phyloP scores from a whole-genome alignment of 2,888 invertebrate species.

The Antheraea assamensis region DNA sequence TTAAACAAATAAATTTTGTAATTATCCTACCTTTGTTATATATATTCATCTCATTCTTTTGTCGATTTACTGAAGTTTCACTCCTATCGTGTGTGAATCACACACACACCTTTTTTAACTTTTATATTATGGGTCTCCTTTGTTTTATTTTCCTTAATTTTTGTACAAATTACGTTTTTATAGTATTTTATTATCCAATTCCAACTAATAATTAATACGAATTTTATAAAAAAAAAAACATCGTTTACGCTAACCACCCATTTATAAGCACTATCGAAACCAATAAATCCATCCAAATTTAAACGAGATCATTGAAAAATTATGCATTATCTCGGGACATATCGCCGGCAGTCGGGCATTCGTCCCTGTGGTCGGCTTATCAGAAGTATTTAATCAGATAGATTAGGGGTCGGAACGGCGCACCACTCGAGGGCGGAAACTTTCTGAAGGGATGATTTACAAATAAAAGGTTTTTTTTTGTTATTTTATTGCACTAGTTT shows the following conservation, averaged over 20 bases:
- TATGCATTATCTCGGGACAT: conserved; percentile 1
- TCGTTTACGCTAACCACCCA: conserved; percentile 3
- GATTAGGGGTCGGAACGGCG: conserved; percentile 36
- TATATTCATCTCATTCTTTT: no score
- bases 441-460: conserved; percentile 36
- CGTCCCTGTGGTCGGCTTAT: conserved; percentile 29
- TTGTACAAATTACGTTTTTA: not conserved
- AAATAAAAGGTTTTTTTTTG: conserved; percentile 30
- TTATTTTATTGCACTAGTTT: conserved; percentile 30
- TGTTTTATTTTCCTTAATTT: not conserved
- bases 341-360: conserved; percentile 10
- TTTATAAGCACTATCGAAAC: conserved; percentile 4
- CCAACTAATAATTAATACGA: conserved; percentile 1
- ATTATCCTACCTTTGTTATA: no score
- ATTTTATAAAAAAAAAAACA: conserved; percentile 7
- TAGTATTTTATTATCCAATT: conserved; percentile 4
- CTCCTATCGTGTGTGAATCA: no score
- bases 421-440: conserved; percentile 37
- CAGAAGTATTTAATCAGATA: conserved; percentile 35
- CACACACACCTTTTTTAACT: no score
- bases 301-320: conserved; percentile 8
- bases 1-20: no score
- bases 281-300: conserved; percentile 12
- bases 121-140: no score
- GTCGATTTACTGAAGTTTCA: no score